Evolutionary conservation across 1,140 invertebrate genomes (phyloP), one percentile per base, ranked within the genome.

Genomic region (Papilio polytes): DNA sequence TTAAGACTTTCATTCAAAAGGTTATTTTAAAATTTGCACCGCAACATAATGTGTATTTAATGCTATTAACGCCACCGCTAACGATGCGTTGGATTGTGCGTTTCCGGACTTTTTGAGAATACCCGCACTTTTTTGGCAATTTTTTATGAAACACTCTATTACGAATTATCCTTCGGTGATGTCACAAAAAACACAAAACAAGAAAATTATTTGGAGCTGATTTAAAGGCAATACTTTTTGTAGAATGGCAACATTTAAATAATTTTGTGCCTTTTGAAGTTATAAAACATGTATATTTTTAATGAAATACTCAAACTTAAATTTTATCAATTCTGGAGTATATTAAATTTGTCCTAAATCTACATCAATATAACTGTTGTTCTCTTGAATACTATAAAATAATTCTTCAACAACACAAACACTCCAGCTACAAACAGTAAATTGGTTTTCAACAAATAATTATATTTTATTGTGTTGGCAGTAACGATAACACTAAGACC

Each of bases 361-460:
- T n/a, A n/a, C n/a, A n/a, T n/a, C n/a, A n/a, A 20, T 20, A 56
- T 0, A 56, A 56, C n/a, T n/a, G n/a, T 56, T 56, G 1, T 56
- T 9, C n/a, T 56, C 8, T 1, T 20, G 20, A 56, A 56, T 20
- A 9, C 20, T 56, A 56, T 18, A 56, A 56, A 56, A 20, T 56
- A 20, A 4, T 20, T 56, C 63, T 70, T 63, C 26, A 13, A 31
- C 26, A 31, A 1, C 85, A 92, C 89, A 91, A 91, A 93, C 91
- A 91, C 88, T 85, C 86, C 88, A 84, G 87, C 77, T 83, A 82
- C 83, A 86, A 85, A 85, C 85, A 90, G 86, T 87, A 89, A 92
- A 93, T 93, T 93, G 91, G 88, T 91, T 92, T 90, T 85, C 85
- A 88, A 89, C 90, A 93, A 94, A 93, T 91, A 91, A 94, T 93